Percentiles rank a stretch among this genome's conserved stretches.
Conservation (phyloP, 2,888 invertebrate species). For the Bugula neritina region DNA sequence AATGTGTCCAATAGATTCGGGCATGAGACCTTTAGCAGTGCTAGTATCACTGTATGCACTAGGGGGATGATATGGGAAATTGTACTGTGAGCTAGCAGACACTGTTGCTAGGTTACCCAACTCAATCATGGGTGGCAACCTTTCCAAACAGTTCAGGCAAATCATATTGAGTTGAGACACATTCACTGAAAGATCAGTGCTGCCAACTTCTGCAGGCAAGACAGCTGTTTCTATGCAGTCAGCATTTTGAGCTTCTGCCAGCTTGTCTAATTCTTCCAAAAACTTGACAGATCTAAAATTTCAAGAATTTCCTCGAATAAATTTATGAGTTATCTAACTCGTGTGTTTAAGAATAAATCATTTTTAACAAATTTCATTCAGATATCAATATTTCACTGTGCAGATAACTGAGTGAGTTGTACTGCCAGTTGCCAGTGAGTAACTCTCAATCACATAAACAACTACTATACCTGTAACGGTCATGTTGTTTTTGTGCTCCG, state of each 20-base stretch:
- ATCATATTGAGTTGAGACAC: constrained; percentile 15
- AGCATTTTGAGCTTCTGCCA: constrained; percentile 47
- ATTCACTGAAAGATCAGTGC: not conserved
- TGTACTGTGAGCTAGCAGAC: constrained; percentile 35
- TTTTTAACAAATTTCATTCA: no score
- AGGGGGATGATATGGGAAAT: constrained; percentile 49
- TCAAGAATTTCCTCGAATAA: no score
- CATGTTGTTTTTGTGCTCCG: constrained; percentile 40
- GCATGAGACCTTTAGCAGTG: constrained; percentile 41
- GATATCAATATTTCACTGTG: no score
- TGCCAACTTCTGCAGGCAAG: not conserved
- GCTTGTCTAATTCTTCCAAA: constrained; percentile 39
- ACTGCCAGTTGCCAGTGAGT: no score
- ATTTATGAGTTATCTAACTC: no score
- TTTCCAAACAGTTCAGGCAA: constrained; percentile 3
- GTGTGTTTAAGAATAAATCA: no score
- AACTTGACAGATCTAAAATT: constrained; percentile 39
- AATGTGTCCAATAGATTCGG: constrained; percentile 47
- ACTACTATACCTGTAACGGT: constrained; percentile 45
- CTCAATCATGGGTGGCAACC: constrained; percentile 31
- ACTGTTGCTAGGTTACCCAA: constrained; percentile 37
- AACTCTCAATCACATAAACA: no score
- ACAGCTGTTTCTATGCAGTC: constrained; percentile 37
- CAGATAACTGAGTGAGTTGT: no score
- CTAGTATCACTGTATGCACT: constrained; percentile 44